phyloP scores from a whole-genome alignment of 2,888 invertebrate genomes.

The Cataglyphis livida region DNA sequence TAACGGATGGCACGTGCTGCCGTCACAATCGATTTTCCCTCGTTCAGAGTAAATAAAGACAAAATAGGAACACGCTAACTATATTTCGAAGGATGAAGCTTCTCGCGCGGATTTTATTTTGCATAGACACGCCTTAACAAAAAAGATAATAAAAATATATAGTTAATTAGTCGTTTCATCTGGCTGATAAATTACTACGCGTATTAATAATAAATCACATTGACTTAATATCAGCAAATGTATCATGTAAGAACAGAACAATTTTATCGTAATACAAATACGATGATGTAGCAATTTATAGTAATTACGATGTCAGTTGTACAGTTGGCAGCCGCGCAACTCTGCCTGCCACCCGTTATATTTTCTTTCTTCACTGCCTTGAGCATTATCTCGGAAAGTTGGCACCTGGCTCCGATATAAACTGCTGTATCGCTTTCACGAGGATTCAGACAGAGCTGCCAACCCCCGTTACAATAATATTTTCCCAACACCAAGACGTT shows the following conservation, averaged over 20 bases:
- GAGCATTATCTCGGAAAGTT: slow-evolving; percentile 72
- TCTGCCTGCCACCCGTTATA: slow-evolving; percentile 52
- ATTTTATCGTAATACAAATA: slow-evolving; percentile 11
- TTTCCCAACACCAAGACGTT: slow-evolving; percentile 76
- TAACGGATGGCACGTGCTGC: slow-evolving; percentile 75
- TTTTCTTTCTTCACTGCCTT: slow-evolving; percentile 75
- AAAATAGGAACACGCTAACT: slow-evolving; percentile 33
- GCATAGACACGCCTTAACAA: not conserved
- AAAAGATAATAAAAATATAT: slow-evolving; percentile 24
- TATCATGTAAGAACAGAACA: slow-evolving; percentile 29
- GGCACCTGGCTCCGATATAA: slow-evolving; percentile 70
- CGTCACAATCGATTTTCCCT: slow-evolving; percentile 31
- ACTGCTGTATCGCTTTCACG: slow-evolving; percentile 75
- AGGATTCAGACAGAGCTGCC: slow-evolving; percentile 59
- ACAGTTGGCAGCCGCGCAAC: slow-evolving; percentile 6
- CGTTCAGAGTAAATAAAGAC: slow-evolving; percentile 28
- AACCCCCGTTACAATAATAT: slow-evolving; percentile 79
- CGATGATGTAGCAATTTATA: slow-evolving; percentile 32
- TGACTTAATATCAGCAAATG: not conserved
- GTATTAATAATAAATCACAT: not conserved
- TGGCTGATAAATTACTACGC: slow-evolving; percentile 29
- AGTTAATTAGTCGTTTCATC: slow-evolving; percentile 14
- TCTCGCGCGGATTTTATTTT: slow-evolving; percentile 1
- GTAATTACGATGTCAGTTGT: slow-evolving; percentile 36
- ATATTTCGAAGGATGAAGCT: slow-evolving; percentile 25